phyloP scores from a whole-genome alignment of 1,140 invertebrate genomes.

The Eriosoma lanigerum region DNA sequence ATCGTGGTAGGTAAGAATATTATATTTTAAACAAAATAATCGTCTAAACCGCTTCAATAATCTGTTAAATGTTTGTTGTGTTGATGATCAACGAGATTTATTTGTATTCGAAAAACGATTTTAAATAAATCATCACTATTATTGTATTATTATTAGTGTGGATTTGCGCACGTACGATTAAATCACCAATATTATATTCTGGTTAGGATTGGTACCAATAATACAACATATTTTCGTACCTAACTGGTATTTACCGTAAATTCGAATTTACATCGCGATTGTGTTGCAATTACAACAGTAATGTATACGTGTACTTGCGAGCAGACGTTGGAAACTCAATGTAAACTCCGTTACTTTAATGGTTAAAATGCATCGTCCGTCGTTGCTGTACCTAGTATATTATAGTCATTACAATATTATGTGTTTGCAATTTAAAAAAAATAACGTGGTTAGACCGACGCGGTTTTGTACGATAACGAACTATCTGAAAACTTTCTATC shows the following conservation, averaged over 20 bases:
- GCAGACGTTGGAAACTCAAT: not conserved
- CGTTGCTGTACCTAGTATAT: not conserved
- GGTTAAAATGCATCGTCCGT: not conserved
- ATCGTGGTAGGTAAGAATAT: no score
- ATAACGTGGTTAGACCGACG: no score
- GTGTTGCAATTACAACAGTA: not conserved
- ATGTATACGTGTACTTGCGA: not conserved
- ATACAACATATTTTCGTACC: not conserved
- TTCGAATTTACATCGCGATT: not conserved
- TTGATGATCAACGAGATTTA: no score
- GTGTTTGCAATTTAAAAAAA: not conserved
- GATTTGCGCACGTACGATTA: no score
- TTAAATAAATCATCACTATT: no score
- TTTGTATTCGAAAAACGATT: no score
- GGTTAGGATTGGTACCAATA: no score
- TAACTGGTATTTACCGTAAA: not conserved
- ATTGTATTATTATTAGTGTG: no score
- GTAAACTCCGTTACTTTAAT: not conserved
- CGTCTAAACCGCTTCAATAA: no score
- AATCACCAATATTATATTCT: no score
- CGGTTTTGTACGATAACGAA: not conserved
- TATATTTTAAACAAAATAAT: no score
- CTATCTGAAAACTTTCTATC: conserved; percentile 6
- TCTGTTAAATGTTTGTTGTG: no score
- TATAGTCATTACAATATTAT: not conserved